Base-by-base conservation (phyloP, 2,888 invertebrate species). In the Calameuta filiformis region DNA sequence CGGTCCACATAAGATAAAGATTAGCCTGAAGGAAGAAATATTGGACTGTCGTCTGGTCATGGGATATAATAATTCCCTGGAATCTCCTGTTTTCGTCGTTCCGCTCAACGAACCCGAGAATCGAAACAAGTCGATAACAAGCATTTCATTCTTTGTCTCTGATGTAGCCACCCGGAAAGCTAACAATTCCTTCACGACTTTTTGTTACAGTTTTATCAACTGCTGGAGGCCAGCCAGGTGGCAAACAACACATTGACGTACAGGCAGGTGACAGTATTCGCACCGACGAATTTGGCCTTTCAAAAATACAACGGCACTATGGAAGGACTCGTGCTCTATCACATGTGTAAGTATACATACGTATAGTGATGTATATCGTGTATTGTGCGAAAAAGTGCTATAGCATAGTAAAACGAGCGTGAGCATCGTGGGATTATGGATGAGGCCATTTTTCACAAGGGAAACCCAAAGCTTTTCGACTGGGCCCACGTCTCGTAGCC, bases 231-330 rank as follows among this genome's bases (percentile, higher is more conserved):
- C 81, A 96, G 95, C 91, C 93, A 93, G 77, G 93, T 96, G 75
- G 96, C 96, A 69, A 96, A 96, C 89, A 93, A 94, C 73, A 95
- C 95, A 31, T 92, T 97, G 74, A 93, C 94, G 86, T 94, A 94
- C 89, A 94, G 96, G 82, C 94, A 95, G 89, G 94, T 96, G 89
- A 97, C 97, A n/a, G 93, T 98, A 79, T 98, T 98, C 89, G 97
- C 97, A 77, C 97, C 97, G 12, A 97, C 96, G 82, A 97, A 98
- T 92, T 94, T 95, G 84, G 97, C 97, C 79, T 97, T 97, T 92
- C 96, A 96, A 92, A 94, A 94, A 81, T 95, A 94, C 91, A 93
- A 93, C 81, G 94, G 93, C 1, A 93, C 93, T 80, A 92, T 93
- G 88, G 93, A 93, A 78, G 91, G 91, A 76, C 92, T 96, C 81